Evolutionary conservation across 2,888 invertebrate species (phyloP), one percentile per base, ranked within the genome.

Genomic region (Watsonalla cultraria): DNA sequence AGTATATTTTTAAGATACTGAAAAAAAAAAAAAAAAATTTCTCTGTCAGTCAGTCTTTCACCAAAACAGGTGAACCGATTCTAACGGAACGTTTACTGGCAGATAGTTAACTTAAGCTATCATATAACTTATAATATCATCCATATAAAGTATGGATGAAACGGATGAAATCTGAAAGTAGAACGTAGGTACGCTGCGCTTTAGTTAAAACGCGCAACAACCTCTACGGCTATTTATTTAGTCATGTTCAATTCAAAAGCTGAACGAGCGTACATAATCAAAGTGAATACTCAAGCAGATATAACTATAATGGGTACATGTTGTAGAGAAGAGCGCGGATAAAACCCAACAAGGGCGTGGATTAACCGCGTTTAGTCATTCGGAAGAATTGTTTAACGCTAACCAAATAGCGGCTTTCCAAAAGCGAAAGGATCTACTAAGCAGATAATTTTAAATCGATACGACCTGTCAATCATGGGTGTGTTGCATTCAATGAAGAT

Each of bases 301-400:
- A 69, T 70, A 24, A 24, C 24, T 24, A 24, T 24, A 24, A 24
- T 24, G 24, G 24, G 24, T 24, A 70, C 68, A 76, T 74, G 70
- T 72, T 72, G 70, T 63, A 72, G 68, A 70, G 66, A 73, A 72
- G 71, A 76, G 68, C 70, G 76, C 76, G 76, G 72, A 76, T 78
- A 72, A 77, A 70, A 74, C 71, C 66, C 76, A 75, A 82, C 80
- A 83, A 82, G 83, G 80, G 82, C 67, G 74, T 63, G 77, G 79
- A 83, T 86, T 84, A 82, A 78, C 70, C 66, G 67, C 70, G 81
- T 63, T 73, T 73, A 88, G 82, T 88, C 90, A 77, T 64, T 86
- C 81, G 89, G 87, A 90, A 90, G 82, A 85, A 88, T 88, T 88
- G 84, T 87, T 89, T 90, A 88, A 86, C 90, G 83, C 89, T 88